phyloP scores from a whole-genome alignment of 2,797 vertebrate genomes.

The Enteromius argenteus region DNA sequence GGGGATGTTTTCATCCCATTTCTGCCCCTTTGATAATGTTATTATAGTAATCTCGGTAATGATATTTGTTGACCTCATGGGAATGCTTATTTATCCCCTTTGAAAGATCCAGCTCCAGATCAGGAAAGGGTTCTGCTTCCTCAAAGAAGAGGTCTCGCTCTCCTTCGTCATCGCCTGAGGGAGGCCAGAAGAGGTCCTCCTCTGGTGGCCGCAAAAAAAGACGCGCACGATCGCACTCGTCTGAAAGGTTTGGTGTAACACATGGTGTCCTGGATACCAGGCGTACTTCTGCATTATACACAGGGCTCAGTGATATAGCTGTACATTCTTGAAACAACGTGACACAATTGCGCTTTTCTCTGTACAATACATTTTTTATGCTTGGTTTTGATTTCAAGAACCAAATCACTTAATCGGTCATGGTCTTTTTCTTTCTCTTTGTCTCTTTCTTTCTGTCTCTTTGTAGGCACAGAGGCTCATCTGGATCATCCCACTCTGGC shows the following conservation, averaged over 20 bases:
- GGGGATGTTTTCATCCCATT: background rate
- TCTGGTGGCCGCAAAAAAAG: conserved; percentile 97
- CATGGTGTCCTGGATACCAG: conserved; percentile 74
- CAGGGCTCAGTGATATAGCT: conserved; percentile 29
- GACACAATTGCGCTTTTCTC: conserved; percentile 5
- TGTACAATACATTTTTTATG: background rate
- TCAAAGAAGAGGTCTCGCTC: conserved; percentile 92
- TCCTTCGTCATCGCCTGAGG: conserved; percentile 92
- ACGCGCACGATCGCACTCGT: conserved; percentile 97
- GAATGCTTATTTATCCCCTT: conserved; percentile 77
- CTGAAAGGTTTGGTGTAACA: conserved; percentile 97
- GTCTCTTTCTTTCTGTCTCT: conserved; percentile 66
- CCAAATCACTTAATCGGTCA: conserved; percentile 31
- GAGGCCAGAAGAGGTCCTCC: conserved; percentile 94
- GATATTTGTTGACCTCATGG: conserved; percentile 69
- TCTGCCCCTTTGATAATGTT: conserved; percentile 33
- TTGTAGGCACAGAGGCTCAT: conserved; percentile 90
- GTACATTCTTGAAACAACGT: conserved; percentile 9
- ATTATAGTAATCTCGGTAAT: background rate
- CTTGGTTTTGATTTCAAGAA: conserved; percentile 8
- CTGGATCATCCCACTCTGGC: conserved; percentile 96
- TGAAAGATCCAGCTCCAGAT: conserved; percentile 99
- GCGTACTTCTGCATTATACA: conserved; percentile 65
- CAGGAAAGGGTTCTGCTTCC: conserved; percentile 94
- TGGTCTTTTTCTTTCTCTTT: conserved; percentile 46